Base-by-base conservation (phyloP, 2,113 vertebrate species). In the Verasper variegatus region DNA sequence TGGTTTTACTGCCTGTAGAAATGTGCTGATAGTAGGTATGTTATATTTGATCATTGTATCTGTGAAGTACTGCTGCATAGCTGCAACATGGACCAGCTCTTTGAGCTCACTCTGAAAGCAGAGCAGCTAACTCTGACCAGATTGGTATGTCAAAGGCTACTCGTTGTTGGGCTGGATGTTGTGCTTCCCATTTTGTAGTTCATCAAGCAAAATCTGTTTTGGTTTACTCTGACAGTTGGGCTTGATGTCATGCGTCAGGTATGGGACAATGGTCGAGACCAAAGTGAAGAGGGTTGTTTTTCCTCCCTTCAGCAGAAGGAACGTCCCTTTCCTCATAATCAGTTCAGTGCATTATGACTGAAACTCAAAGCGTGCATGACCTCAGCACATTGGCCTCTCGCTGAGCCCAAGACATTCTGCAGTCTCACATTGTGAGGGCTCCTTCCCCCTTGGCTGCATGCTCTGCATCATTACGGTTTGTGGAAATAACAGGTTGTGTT, bases 221-320 rank as follows among this genome's bases (percentile, higher is more conserved):
- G 78, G 82, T 92, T 93, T 93, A 93, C 69, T 71, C 76, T 84
- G 89, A 83, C 84, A 76, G 87, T 77, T 74, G 23, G 74, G 77
- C 80, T 87, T 89, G 86, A 90, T 85, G 91, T 93, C 92, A 93
- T 91, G 86, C 76, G 85, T 84, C 86, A 92, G 93, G 91, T 94
- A 94, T 90, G 88, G 85, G 84, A 92, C 88, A 87, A 76, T 85
- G 81, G 77, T 24, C 49, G 66, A 84, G 91, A 92, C 94, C 88
- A 94, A 92, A 94, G 90, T 72, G n/a, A 42, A 14, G 78, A 67
- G 79, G 58, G 57, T 83, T 6, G 15, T 64, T 84, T 79, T 80
- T 68, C 63, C 70, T 80, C 72, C 78, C 47, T 75, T 87, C 80
- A 69, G 73, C 83, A 58, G 2, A 42, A 86, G 76, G 78, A 90